Conservation (phyloP, 2,797 vertebrate genomes). For the Botia almorhae region DNA sequence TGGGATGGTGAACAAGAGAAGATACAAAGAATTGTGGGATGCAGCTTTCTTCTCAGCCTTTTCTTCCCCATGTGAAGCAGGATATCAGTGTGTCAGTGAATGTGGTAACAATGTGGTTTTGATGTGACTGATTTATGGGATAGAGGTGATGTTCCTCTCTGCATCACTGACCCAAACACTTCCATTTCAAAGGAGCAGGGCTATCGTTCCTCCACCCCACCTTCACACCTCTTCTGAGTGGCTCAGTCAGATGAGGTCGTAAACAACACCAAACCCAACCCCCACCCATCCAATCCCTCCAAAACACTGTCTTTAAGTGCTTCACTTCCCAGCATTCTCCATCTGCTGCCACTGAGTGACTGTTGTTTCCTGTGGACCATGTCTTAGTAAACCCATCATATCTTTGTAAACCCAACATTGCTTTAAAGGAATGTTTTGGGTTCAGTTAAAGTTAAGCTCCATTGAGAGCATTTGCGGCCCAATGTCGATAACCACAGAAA, state of each 20-base stretch:
- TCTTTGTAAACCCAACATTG: background rate
- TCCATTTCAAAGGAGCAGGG: constrained; percentile 76
- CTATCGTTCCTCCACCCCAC: constrained; percentile 65
- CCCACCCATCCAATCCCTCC: constrained; percentile 27
- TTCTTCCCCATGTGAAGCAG: constrained; percentile 51
- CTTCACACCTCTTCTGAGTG: constrained; percentile 71
- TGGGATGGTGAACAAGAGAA: background rate
- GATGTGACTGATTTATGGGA: constrained; percentile 53
- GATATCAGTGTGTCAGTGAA: constrained; percentile 49
- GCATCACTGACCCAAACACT: constrained; percentile 61
- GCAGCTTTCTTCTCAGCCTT: background rate
- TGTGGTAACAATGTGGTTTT: constrained; percentile 38
- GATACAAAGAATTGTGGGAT: constrained; percentile 8
- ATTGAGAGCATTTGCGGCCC: background rate
- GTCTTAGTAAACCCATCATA: background rate
- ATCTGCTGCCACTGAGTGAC: constrained; percentile 31
- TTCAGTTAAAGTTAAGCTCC: constrained; percentile 2
- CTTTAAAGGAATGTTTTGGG: constrained; percentile 13
- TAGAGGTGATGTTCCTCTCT: constrained; percentile 51
- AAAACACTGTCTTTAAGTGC: constrained; percentile 10
- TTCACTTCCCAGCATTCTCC: constrained; percentile 41
- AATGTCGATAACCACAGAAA: background rate
- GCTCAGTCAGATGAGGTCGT: constrained; percentile 64
- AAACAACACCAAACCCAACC: constrained; percentile 63
- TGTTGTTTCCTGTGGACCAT: background rate